phyloP scores from a whole-genome alignment of 2,113 vertebrate species.

The cat (Felis catus) region F.catus_Fca126_mat1.0 CM031419.1:133203501-133204000 shows the following conservation, averaged over 20 bases:
- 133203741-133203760: not conserved
- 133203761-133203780: not conserved
- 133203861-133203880: not conserved
- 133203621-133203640: not conserved
- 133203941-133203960: not conserved
- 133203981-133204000: not conserved
- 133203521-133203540: not conserved
- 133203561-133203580: not conserved
- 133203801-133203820: not conserved
- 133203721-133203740: not conserved
- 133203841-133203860: not conserved
- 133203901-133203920: not conserved
- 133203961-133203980: not conserved
- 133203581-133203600: not conserved
- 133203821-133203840: not conserved
- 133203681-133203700: not conserved
- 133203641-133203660: not conserved
- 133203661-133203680: not conserved
- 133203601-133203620: not conserved
- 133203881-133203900: not conserved
- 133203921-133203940: not conserved
- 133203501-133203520: not conserved
- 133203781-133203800: not conserved
- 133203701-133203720: not conserved
- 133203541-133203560: not conserved